Evolutionary conservation across 2,797 vertebrate species (phyloP).

Genomic region (Denticeps clupeoides): DNA sequence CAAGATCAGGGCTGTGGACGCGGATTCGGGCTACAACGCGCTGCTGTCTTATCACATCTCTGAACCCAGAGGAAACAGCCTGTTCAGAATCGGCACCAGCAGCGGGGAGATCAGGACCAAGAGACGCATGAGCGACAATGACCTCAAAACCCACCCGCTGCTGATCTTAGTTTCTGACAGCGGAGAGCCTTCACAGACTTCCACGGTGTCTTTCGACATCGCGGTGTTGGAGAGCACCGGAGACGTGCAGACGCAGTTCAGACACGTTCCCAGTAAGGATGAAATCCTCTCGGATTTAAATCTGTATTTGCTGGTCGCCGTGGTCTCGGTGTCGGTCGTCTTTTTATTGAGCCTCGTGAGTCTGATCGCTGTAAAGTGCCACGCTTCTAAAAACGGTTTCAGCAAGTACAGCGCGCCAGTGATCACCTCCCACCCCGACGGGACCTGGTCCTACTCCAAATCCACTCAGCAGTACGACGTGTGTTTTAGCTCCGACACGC

Average conservation of each 20-base stretch:
- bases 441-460: conserved; percentile 53
- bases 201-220: conserved; percentile 50
- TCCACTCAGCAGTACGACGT: conserved; percentile 55
- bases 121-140: conserved; percentile 50
- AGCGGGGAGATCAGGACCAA: conserved; percentile 49
- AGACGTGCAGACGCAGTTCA: conserved; percentile 41
- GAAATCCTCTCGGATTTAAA: conserved; percentile 48
- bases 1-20: conserved; percentile 49
- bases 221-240: conserved; percentile 40
- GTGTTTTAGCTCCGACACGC: conserved; percentile 53
- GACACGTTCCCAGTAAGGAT: conserved; percentile 41
- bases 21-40: conserved; percentile 55
- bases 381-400: conserved; percentile 35
- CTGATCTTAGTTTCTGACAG: conserved; percentile 46
- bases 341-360: conserved; percentile 51
- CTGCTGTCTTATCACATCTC: conserved; percentile 48
- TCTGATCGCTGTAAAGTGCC: conserved; percentile 48
- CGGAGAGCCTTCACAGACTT: conserved; percentile 48
- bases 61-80: conserved; percentile 45
- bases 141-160: conserved; percentile 44
- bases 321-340: conserved; percentile 45
- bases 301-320: conserved; percentile 51
- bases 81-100: conserved; percentile 48
- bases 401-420: conserved; percentile 45
- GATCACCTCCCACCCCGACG: conserved; percentile 49